These are phyloP conservation scores for Hippasteria phrygiana DNA, from an alignment of 53 echinoderm and acorn worm genomes.

Conservation along the genomic window DNA sequence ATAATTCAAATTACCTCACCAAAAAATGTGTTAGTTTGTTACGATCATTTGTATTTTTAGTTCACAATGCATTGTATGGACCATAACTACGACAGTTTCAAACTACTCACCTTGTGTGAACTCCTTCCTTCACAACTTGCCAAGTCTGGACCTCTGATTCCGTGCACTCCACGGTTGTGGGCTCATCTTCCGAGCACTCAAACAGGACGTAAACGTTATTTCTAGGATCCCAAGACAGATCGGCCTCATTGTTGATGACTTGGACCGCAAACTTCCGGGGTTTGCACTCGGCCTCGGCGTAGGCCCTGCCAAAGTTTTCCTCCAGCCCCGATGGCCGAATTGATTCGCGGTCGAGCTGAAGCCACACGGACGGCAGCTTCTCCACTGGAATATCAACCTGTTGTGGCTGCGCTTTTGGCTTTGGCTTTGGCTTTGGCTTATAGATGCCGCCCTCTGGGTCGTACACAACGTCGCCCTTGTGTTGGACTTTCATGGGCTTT, in stretches of 20 bases:
- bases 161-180: not conserved
- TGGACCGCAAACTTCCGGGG: slow-evolving; percentile 72
- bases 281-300: slow-evolving; percentile 55
- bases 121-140: slow-evolving; percentile 43
- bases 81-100: not conserved
- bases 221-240: not conserved
- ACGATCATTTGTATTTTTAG: too few species aligned
- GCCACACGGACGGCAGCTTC: not conserved
- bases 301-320: slow-evolving; percentile 59
- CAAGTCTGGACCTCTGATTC: not conserved
- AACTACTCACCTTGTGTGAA: not conserved
- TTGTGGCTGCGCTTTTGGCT: not conserved
- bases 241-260: slow-evolving; percentile 16
- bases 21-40: too few species aligned
- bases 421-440: not conserved
- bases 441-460: slow-evolving; percentile 9
- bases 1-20: too few species aligned
- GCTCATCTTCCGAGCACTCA: not conserved
- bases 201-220: slow-evolving; percentile 32
- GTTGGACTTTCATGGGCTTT: not conserved
- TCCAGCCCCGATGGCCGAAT: slow-evolving; percentile 25
- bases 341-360: not conserved
- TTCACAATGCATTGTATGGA: too few species aligned
- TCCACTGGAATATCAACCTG: not conserved
- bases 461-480: slow-evolving; percentile 18